Base-by-base conservation (phyloP, 2,797 vertebrate genomes). In the Mormyrus hasselquistii region DNA sequence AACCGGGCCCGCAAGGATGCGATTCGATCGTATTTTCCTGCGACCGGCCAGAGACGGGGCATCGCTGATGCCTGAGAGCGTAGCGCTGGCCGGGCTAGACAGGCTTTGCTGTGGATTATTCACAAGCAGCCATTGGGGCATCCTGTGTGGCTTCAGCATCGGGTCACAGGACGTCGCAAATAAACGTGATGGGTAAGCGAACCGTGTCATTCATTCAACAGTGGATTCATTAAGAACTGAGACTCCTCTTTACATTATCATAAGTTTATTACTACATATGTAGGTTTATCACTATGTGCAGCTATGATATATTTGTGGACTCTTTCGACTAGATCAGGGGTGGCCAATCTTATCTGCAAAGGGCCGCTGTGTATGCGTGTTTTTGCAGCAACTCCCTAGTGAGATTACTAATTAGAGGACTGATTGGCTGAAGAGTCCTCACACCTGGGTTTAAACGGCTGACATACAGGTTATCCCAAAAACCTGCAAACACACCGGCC, bases 41-140 rank as follows among this genome's bases (percentile, higher is more conserved):
- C 92, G 95, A 88, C 89, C 93, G 2, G 94, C 96, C 29, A 0
- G 29, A 25, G 29, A 57, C 4, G 52, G 85, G 29, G 52, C 85
- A 2, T 14, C 7, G 3, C 47, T 97, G 22, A 76, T 92, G 89
- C 97, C 97, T n/a, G 94, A 89, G 69, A 95, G 92, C 89, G 92
- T 97, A 93, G 95, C 95, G 62, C 95, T 97, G 59, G 91, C 97
- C 0, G 97, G 97, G 3, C 88, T 96, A 89, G 95, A 97, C 88
- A 96, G 95, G 89, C 91, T 97, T 22, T 94, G 95, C 52, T 97
- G 97, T 92, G 96, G 96, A 47, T 93, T 91, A 88, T 97, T 96
- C 89, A 95, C 95, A 41, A 97, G 97, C 53, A 96, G 97, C 92
- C 97, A 97, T 89, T 97, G 97, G 97, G 97, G 97, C 34, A 89